phyloP scores from a whole-genome alignment of 2,888 invertebrate species.

The Drosophila mettleri region DNA sequence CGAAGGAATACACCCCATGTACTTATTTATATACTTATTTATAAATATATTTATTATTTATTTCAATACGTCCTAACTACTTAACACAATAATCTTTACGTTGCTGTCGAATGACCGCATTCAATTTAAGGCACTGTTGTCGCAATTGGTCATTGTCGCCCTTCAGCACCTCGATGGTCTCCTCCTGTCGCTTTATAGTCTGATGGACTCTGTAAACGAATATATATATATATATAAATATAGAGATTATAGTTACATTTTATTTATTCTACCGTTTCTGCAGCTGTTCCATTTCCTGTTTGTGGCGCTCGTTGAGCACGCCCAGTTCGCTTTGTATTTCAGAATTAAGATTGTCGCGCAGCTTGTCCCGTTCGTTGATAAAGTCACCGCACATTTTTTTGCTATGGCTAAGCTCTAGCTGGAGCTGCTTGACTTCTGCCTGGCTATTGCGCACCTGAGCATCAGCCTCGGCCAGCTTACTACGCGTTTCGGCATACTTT shows the following conservation, averaged over 20 bases:
- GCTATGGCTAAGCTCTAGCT: slow-evolving; percentile 88
- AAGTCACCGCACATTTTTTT: slow-evolving; percentile 87
- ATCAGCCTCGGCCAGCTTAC: slow-evolving; percentile 88
- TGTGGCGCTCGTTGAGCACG: slow-evolving; percentile 88
- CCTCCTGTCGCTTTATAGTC: slow-evolving; percentile 92
- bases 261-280: slow-evolving; percentile 88
- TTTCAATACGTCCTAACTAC: slow-evolving; percentile 45
- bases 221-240: background rate
- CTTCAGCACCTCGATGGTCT: slow-evolving; percentile 89
- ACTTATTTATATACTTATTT: background rate
- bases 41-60: slow-evolving; percentile 8
- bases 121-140: slow-evolving; percentile 90
- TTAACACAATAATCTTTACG: slow-evolving; percentile 88
- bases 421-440: slow-evolving; percentile 88
- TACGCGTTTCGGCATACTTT: slow-evolving; percentile 89
- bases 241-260: background rate
- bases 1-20: too few relatives aligned
- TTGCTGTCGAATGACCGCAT: slow-evolving; percentile 91
- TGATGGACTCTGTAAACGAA: slow-evolving; percentile 89
- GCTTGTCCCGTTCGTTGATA: slow-evolving; percentile 86
- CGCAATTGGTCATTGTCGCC: slow-evolving; percentile 89
- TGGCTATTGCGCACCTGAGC: slow-evolving; percentile 87
- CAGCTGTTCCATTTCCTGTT: slow-evolving; percentile 91
- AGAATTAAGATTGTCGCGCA: slow-evolving; percentile 87
- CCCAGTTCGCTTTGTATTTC: slow-evolving; percentile 88